phyloP scores from a whole-genome alignment of 2,888 invertebrate genomes.

The Salticus scenicus region DNA sequence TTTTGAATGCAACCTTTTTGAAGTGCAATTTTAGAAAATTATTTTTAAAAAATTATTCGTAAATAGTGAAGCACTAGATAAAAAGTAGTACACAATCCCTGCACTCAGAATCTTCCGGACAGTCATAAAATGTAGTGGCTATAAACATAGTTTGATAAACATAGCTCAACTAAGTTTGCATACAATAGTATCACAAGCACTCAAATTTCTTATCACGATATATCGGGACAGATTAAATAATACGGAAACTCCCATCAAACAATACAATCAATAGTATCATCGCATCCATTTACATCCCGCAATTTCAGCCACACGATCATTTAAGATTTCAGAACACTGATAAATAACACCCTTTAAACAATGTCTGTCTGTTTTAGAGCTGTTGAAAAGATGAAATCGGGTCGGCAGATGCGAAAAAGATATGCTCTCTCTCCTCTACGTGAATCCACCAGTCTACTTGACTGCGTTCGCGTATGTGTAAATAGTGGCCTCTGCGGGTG shows the following conservation, averaged over 20 bases:
- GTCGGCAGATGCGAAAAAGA: slow-evolving; percentile 40
- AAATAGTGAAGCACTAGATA: too few relatives aligned
- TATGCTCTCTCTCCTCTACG: too few relatives aligned
- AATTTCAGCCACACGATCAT: neutral
- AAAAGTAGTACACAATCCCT: too few relatives aligned
- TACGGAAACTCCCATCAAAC: neutral
- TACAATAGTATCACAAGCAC: too few relatives aligned
- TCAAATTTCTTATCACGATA: neutral
- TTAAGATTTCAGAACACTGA: neutral
- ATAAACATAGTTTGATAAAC: too few relatives aligned
- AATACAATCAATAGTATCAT: neutral
- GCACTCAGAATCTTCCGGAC: too few relatives aligned
- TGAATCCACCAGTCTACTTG: slow-evolving; percentile 38
- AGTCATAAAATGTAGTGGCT: too few relatives aligned
- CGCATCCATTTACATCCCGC: neutral
- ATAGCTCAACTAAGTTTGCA: too few relatives aligned
- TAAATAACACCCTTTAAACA: neutral
- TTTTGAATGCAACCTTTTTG: too few relatives aligned
- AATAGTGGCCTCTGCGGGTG: slow-evolving; percentile 54
- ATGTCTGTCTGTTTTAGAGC: slow-evolving; percentile 23
- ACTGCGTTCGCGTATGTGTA: slow-evolving; percentile 54
- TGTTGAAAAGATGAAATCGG: slow-evolving; percentile 36
- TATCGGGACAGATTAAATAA: neutral
- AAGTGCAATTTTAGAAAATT: too few relatives aligned
- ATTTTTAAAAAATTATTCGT: too few relatives aligned